Evolutionary conservation across 2,113 vertebrate species (phyloP), one percentile per base, ranked within the genome.

Genomic region (Ammospiza caudacuta): DNA sequence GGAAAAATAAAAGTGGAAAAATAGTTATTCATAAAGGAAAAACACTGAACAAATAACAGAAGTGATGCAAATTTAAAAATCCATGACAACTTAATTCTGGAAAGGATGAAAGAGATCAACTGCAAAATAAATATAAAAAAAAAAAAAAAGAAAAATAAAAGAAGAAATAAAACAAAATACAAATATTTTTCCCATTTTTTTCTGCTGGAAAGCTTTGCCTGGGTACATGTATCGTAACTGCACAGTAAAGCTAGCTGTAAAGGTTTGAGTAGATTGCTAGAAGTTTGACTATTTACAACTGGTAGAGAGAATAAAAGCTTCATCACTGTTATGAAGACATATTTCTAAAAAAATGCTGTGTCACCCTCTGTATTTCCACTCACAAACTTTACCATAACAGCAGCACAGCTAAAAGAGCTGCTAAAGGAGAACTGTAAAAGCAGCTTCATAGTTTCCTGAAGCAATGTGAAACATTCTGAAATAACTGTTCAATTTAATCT

Each of bases 251-350:
- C 43, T 63, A 29, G 16, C 29, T 18, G 15, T 67, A 37, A 78
- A 89, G 5, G 14, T 46, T 83, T 70, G 57, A 77, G 44, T 14
- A 55, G 63, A 58, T 83, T 79, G 33, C 41, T 85, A 43, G 39
- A 83, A 88, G 51, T 73, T 63, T 92, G 51, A 39, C 35, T 77
- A 19, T 89, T 94, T 94, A 89, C 47, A 81, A 11, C 35, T 41
- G 33, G 11, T 27, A 67, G 49, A 47, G 16, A 76, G 15, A 87
- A 84, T 83, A 92, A 84, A 92, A 89, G 25, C 35, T 92, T 95
- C 47, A 64, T 84, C 29, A 9, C 33, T 51, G 11, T 59, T 93
- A 25, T 54, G 49, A 92, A 70, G 44, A 86, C 4, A 2, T 41
- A 69, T 70, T 81, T 73, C 57, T 75, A 19, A 66, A 54, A 76